Evolutionary conservation across 2,797 vertebrate species (phyloP), one percentile per base, ranked within the genome.

Genomic region (Neoniphon sammara): DNA sequence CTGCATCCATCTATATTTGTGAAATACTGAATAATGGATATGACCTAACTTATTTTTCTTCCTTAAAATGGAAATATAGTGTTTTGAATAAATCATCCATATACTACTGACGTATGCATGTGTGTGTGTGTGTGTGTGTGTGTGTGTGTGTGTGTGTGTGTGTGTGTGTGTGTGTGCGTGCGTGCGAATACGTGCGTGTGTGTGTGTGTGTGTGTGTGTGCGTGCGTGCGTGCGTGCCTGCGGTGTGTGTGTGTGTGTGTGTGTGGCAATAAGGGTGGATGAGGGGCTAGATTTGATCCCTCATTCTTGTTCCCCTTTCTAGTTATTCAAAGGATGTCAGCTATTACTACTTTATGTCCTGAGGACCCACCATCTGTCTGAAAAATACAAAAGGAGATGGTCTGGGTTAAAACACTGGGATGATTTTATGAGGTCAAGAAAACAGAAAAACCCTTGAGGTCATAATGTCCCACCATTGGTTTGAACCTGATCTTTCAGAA

Each of bases 231-330:
- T n/a, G n/a, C n/a, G n/a, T n/a, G n/a, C n/a, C n/a, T n/a, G n/a
- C n/a, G n/a, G n/a, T 56, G 23, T 49, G 36, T 42, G 20, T 72
- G 56, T 12, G 17, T 55, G 69, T 61, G 66, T 55, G 71, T 30
- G 52, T 73, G 20, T 63, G 62, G 58, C 34, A 18, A 49, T 53
- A 54, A 10, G 31, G 8, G 55, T 52, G 56, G 57, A 61, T 42
- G 14, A 2, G 55, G 79, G 17, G 31, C 63, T 63, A 68, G 74
- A 62, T 72, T 63, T 49, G 57, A 77, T 70, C 54, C 80, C 77
- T 74, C 49, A n/a, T 49, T 63, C 8, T 34, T 70, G 49, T 73
- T 67, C 30, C 31, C 42, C 17, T 30, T 20, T 66, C 64, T 15
- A 25, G 21, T 55, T 34, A 67, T 69, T 70, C n/a, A 66, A 65